Conservation (phyloP, 2,797 vertebrate species). For the Kryptolebias ocellatus region DNA sequence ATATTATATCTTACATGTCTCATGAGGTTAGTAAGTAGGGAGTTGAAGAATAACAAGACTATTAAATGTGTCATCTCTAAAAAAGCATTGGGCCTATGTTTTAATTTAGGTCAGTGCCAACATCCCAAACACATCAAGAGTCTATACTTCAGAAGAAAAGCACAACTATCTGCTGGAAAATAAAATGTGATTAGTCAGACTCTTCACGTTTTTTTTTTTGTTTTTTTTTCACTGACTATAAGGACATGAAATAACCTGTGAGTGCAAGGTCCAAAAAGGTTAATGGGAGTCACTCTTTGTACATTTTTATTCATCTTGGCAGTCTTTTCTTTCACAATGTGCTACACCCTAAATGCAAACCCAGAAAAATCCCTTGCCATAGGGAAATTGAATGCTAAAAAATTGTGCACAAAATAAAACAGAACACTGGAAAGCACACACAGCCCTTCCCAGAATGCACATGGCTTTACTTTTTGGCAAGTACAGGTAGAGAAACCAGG, state of each 20-base stretch:
- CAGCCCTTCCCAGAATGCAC: constrained; percentile 44
- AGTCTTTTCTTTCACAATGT: constrained; percentile 44
- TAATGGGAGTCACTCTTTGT: constrained; percentile 17
- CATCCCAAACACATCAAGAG: background rate
- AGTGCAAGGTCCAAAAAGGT: constrained; percentile 1
- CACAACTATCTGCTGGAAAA: background rate
- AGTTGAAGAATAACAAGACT: background rate
- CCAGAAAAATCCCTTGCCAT: constrained; percentile 21
- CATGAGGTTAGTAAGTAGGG: background rate
- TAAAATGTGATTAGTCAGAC: background rate
- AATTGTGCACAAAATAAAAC: constrained; percentile 21
- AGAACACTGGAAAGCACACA: constrained; percentile 36
- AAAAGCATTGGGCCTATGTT: background rate
- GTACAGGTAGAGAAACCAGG: constrained; percentile 57
- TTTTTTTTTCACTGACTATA: background rate
- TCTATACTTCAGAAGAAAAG: background rate
- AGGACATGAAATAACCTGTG: constrained; percentile 1
- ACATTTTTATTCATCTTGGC: constrained; percentile 13
- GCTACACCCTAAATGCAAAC: constrained; percentile 31
- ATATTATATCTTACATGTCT: background rate
- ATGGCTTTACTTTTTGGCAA: constrained; percentile 41
- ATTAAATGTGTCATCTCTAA: background rate
- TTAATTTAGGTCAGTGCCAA: background rate
- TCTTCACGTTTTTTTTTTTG: constrained; percentile 2
- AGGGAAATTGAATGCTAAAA: constrained; percentile 11